Base-by-base conservation (phyloP, 2,113 vertebrate species). In the Theristicus caerulescens region DNA sequence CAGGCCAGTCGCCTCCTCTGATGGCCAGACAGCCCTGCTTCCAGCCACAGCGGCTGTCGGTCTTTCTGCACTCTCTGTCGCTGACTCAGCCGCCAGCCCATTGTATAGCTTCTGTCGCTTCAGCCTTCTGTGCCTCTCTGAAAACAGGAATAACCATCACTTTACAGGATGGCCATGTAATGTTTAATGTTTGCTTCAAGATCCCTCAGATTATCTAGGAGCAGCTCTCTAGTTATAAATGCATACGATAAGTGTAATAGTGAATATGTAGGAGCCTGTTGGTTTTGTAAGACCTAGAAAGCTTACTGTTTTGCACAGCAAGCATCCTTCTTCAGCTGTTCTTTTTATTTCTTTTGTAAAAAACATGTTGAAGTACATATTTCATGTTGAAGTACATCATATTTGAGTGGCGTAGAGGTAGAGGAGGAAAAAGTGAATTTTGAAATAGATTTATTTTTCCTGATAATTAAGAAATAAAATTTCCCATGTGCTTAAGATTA, bases 1-100 rank as follows among this genome's bases (percentile, higher is more conserved):
- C 69, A 82, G 66, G 36, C 44, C 0, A 0, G 52, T 55, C 1
- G 0, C 16, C 10, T 14, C 21, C 8, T 34, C 16, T 72, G 65
- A 24, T 1, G 6, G 13, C 25, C 2, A 3, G 34, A 9, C 31
- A 70, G 34, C 16, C 27, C 49, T 69, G 47, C 65, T 73, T 52
- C 22, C 49, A 86, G 52, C 52, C 6, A 2, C 42, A 7, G 29
- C 21, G 64, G 26, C 59, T 77, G n/a, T 51, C 5, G 3, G 40
- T 13, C 47, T 25, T 38, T 11, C 57, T 29, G 88, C 0, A 0
- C 79, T 62, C n/a, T 7, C 27, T 4, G 11, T 85, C 57, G 62
- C 38, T 3, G 8, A 27, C 6, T 6, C 1, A 4, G n/a, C 49
- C 24, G 16, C 55, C 44, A 31, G 29, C 27, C 36, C 1, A 5